phyloP scores from a whole-genome alignment of 2,113 vertebrate species.

The Dascyllus trimaculatus region DNA sequence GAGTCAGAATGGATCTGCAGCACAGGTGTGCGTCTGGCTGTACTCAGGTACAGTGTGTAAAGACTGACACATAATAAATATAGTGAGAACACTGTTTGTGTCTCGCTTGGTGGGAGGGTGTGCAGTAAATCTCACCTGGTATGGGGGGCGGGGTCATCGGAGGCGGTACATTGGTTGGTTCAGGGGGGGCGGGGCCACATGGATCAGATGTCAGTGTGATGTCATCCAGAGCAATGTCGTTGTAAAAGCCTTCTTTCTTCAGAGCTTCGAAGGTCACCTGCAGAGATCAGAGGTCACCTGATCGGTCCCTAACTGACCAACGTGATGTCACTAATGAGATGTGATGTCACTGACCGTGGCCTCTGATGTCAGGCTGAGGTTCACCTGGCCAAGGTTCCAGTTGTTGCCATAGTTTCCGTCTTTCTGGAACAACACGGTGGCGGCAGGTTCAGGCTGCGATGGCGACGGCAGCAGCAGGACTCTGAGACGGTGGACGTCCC shows the following conservation, averaged over 20 bases:
- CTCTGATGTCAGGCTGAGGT: conserved; percentile 84
- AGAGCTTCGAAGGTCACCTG: conserved; percentile 91
- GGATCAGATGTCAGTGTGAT: conserved; percentile 82
- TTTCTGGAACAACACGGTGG: conserved; percentile 84
- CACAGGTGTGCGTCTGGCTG: neutral
- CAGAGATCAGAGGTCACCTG: conserved; percentile 12
- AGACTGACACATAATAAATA: neutral
- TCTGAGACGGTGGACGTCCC: conserved; percentile 83
- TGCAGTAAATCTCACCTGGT: conserved; percentile 79
- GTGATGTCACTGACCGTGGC: conserved; percentile 83
- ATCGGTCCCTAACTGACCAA: neutral
- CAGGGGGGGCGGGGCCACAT: conserved; percentile 84
- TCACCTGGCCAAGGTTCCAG: conserved; percentile 93
- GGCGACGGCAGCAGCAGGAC: conserved; percentile 69
- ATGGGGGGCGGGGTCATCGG: conserved; percentile 68
- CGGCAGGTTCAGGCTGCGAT: neutral
- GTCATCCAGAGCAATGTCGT: conserved; percentile 93
- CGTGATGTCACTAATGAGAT: neutral
- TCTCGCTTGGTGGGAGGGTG: neutral
- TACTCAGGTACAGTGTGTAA: neutral
- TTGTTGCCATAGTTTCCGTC: conserved; percentile 91
- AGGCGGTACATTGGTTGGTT: conserved; percentile 89
- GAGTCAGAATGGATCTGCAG: neutral
- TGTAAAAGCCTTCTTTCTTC: conserved; percentile 75
- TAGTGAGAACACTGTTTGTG: neutral